Conservation (phyloP, 2,797 vertebrate species). For the Ctenochaetus hawaiiensis region DNA sequence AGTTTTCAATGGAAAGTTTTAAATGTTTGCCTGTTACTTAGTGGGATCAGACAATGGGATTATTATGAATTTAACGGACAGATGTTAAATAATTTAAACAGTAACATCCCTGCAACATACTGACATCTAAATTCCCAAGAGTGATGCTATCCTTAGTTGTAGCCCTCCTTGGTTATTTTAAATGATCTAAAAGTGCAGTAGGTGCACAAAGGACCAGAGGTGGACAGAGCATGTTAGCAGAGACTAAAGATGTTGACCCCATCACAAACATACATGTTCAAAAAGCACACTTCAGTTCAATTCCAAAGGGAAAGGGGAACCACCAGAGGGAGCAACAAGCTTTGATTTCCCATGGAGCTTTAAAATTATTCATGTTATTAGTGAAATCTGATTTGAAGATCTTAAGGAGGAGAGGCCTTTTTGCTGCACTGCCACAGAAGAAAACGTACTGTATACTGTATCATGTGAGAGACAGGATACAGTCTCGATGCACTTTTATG, state of each 20-base stretch:
- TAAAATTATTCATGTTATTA: slow-evolving; percentile 43
- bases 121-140: not conserved
- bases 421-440: not conserved
- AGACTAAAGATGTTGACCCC: not conserved
- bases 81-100: not conserved
- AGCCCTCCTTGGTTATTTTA: slow-evolving; percentile 7
- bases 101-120: not conserved
- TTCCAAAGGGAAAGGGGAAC: slow-evolving; percentile 48
- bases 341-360: slow-evolving; percentile 50
- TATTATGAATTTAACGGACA: not conserved
- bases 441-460: not conserved
- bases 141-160: not conserved
- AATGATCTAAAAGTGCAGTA: slow-evolving; percentile 19
- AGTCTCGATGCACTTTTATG: slow-evolving; percentile 9
- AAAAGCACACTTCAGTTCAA: slow-evolving; percentile 29
- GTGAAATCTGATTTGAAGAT: slow-evolving; percentile 13
- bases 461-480: not conserved
- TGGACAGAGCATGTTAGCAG: not conserved
- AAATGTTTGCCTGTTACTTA: too few relatives aligned
- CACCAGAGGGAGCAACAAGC: slow-evolving; percentile 73
- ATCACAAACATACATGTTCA: slow-evolving; percentile 13
- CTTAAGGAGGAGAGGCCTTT: slow-evolving; percentile 11
- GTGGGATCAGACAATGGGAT: too few relatives aligned
- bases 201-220: slow-evolving; percentile 3
- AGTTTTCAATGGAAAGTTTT: too few relatives aligned